Evolutionary conservation across 2,888 invertebrate genomes (phyloP), one percentile per base, ranked within the genome.

Genomic region (Ptychoptera albimana): DNA sequence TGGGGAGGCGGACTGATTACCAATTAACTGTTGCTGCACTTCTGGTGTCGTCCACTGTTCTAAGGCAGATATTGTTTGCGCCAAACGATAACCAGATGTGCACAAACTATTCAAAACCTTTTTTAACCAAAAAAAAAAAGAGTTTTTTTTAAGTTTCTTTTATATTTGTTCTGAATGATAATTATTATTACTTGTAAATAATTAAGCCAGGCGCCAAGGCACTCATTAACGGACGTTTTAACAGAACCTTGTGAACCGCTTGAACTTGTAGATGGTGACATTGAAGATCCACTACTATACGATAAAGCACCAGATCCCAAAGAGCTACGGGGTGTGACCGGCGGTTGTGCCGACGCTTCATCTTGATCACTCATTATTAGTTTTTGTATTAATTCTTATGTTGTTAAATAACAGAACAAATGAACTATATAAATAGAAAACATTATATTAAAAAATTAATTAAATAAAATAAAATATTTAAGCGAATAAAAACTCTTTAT

Each of bases 101-200:
- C 77, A 78, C 51, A 77, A 64, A 52, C 69, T 74, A 54, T 77
- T 77, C 48, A 77, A 60, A 60, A 74, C 73, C 75, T 76, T 50
- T 10, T 13, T 14, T 12, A 30, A 15, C 42, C n/a, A 11, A 30
- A 31, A 41, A 30, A 16, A 15, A 36, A 2, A 32, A 8, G 8
- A 23, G 6, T 6, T 34, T 23, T 29, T 37, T 15, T 40, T 7
- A 30, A n/a, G n/a, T 1, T 8, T 3, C 38, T 4, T 29, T 8
- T 3, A 31, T 30, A 30, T 31, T 31, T 6, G 13, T 15, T 5
- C 8, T n/a, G n/a, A 37, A 14, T 15, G 1, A 10, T 23, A 31
- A 38, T 23, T 10, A 40, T 39, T 41, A 11, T 42, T 44, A 54
- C 56, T 48, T 57, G 58, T 29, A 59, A 52, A 46, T 59, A 59